Conservation (phyloP, 2,797 vertebrate genomes). For the Sebastes cheni region DNA sequence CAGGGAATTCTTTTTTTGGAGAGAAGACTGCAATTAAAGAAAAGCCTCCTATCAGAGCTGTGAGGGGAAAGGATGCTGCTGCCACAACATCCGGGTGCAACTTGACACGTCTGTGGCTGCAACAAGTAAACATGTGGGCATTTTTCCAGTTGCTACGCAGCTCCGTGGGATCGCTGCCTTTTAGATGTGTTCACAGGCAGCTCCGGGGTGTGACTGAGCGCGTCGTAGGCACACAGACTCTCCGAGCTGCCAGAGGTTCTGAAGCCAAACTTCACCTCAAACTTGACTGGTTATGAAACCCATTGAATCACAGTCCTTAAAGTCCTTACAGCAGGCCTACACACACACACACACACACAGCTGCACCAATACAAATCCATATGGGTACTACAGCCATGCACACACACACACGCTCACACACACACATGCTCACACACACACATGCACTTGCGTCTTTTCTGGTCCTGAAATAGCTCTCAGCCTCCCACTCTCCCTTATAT, state of each 20-base stretch:
- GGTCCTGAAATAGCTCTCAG: constrained; percentile 75
- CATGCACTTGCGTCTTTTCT: constrained; percentile 52
- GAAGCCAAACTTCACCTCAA: constrained; percentile 69
- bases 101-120: constrained; percentile 27
- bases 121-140: constrained; percentile 38
- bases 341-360: constrained; percentile 26
- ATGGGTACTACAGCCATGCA: constrained; percentile 42
- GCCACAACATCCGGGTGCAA: constrained; percentile 45
- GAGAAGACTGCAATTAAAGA: constrained; percentile 40
- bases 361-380: constrained; percentile 56
- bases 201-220: constrained; percentile 36
- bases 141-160: constrained; percentile 18
- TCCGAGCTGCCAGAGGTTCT: constrained; percentile 48
- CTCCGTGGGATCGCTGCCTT: constrained; percentile 26
- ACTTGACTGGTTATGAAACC: constrained; percentile 74
- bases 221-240: constrained; percentile 37
- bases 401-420: constrained; percentile 32
- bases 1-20: neutral
- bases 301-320: constrained; percentile 69
- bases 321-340: constrained; percentile 59
- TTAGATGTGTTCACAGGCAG: constrained; percentile 15
- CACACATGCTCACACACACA: constrained; percentile 23
- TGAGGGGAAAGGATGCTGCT: constrained; percentile 10
- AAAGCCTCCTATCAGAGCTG: constrained; percentile 36
- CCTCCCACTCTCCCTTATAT: constrained; percentile 79